These are phyloP conservation scores for Sparus aurata DNA, from an alignment of 2,797 vertebrate genomes.

Conservation along the genomic window DNA sequence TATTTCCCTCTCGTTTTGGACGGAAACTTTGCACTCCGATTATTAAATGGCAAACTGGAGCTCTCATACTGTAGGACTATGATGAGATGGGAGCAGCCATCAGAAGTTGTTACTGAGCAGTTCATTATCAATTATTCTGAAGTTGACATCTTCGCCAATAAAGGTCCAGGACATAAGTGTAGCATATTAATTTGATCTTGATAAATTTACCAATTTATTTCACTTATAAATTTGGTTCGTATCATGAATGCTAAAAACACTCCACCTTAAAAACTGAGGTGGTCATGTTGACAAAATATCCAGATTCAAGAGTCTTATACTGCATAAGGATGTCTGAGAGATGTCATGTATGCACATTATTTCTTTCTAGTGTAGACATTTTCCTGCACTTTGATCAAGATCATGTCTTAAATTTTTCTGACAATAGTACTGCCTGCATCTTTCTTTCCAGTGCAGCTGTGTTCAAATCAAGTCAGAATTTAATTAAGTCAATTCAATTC, in stretches of 20 bases:
- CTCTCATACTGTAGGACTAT: conserved; percentile 1
- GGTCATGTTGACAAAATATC: background rate
- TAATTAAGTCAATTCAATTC: conserved; percentile 13
- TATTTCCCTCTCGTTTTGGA: conserved; percentile 24
- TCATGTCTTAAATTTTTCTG: background rate
- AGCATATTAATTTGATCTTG: conserved; percentile 7
- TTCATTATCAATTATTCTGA: conserved; percentile 19
- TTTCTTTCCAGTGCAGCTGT: conserved; percentile 18
- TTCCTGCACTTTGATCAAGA: background rate
- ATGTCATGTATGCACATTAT: background rate
- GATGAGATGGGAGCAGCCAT: conserved; percentile 6
- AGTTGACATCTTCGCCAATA: conserved; percentile 19
- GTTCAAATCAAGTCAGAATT: conserved; percentile 17
- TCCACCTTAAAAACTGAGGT: background rate
- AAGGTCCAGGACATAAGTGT: conserved; percentile 1
- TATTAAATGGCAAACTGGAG: conserved; percentile 22
- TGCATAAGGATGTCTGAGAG: background rate
- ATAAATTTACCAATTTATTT: conserved; percentile 26
- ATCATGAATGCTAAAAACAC: background rate
- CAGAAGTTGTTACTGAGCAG: background rate
- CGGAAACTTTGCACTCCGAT: conserved; percentile 2
- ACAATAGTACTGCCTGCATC: background rate
- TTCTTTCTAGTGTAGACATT: background rate
- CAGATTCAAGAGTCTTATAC: background rate
- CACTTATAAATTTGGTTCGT: background rate